Evolutionary conservation across 2,888 invertebrate genomes (phyloP).

Genomic region (Watsonalla cultraria): DNA sequence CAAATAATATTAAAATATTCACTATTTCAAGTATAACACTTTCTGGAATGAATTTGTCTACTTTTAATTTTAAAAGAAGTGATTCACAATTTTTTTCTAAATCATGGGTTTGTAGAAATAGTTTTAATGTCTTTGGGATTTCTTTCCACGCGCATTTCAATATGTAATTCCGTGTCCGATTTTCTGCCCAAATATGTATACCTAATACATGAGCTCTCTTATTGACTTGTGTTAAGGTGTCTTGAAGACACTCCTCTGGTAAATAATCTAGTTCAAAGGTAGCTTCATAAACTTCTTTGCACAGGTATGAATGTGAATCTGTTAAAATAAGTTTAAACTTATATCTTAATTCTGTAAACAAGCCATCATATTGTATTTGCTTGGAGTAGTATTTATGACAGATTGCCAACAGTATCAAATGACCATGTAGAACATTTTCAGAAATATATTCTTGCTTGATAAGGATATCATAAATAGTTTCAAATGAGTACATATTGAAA

Average conservation of each 20-base stretch:
- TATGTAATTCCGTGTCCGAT: conserved; percentile 36
- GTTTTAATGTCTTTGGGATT: conserved; percentile 33
- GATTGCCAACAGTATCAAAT: conserved; percentile 40
- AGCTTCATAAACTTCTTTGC: conserved; percentile 42
- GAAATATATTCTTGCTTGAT: conserved; percentile 22
- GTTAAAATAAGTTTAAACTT: conserved; percentile 26
- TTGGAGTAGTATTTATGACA: conserved; percentile 35
- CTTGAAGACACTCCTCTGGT: conserved; percentile 22
- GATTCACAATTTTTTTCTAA: conserved; percentile 42
- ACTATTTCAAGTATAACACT: conserved; percentile 28
- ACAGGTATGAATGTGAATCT: conserved; percentile 44
- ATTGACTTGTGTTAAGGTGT: conserved; percentile 33
- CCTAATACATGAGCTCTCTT: conserved; percentile 38
- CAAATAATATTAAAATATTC: conserved; percentile 32
- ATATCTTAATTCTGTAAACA: conserved; percentile 25
- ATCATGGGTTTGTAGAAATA: conserved; percentile 36
- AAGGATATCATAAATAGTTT: conserved; percentile 30
- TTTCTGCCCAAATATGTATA: conserved; percentile 46
- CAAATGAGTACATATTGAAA: conserved; percentile 54
- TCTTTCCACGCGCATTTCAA: conserved; percentile 31
- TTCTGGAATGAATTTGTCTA: conserved; percentile 19
- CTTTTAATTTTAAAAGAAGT: conserved; percentile 38
- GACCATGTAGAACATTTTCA: conserved; percentile 63
- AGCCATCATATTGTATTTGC: conserved; percentile 11
- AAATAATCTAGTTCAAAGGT: conserved; percentile 19